These are phyloP conservation scores for Xestia xanthographa DNA, from an alignment of 2,888 invertebrate genomes.

Conservation along the genomic window DNA sequence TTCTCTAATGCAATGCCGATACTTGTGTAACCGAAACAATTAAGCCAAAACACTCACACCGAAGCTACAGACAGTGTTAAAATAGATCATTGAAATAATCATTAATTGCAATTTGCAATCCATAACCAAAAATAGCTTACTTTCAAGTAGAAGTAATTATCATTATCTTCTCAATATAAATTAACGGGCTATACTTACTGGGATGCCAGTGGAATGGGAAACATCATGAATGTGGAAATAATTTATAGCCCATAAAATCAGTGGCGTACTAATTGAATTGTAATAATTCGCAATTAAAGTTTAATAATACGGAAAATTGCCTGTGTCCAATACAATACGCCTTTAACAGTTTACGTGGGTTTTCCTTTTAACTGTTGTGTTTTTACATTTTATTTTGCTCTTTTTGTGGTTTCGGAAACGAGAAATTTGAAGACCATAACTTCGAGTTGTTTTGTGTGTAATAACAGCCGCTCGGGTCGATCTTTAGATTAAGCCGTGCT, in stretches of 20 bases:
- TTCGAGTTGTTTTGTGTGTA: too few relatives aligned
- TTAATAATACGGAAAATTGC: conserved; percentile 52
- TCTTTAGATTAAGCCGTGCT: too few relatives aligned
- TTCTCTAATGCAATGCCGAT: not conserved
- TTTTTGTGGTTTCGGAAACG: too few relatives aligned
- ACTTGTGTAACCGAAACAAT: not conserved
- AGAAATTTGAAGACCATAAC: too few relatives aligned
- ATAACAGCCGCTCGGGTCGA: too few relatives aligned
- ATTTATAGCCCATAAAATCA: conserved; percentile 57
- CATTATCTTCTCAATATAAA: conserved; percentile 24
- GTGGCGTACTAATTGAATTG: conserved; percentile 50
- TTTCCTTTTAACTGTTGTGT: conserved; percentile 12
- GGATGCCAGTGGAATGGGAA: conserved; percentile 16
- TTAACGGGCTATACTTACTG: conserved; percentile 27
- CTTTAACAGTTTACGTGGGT: conserved; percentile 11
- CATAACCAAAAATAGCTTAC: conserved; percentile 14
- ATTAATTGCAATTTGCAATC: conserved; percentile 15
- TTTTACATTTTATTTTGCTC: not conserved
- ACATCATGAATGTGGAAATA: conserved; percentile 52
- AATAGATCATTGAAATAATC: not conserved
- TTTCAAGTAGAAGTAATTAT: conserved; percentile 24
- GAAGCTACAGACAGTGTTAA: not conserved
- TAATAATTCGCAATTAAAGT: conserved; percentile 51
- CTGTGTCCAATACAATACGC: not conserved
- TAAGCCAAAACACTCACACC: not conserved